A percentile compares a stretch with the other conserved stretches of the same genome.
Conservation (phyloP, 2,113 vertebrate genomes). For the Menura novaehollandiae region DNA sequence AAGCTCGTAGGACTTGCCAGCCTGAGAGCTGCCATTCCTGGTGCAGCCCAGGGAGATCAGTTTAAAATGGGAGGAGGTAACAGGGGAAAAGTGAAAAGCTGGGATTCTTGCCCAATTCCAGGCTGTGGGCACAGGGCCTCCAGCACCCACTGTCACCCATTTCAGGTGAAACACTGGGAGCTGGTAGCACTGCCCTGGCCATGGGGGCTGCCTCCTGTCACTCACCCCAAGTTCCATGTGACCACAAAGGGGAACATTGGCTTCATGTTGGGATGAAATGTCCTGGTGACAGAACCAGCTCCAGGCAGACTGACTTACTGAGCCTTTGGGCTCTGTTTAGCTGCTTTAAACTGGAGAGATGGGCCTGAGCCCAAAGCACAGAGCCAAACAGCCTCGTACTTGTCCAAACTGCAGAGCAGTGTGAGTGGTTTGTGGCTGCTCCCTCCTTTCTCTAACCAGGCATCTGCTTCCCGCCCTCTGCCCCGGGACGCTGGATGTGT, state of each 20-base stretch:
- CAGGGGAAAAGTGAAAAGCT: not conserved
- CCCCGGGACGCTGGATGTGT: not conserved
- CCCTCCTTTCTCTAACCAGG: not conserved
- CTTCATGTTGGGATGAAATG: not conserved
- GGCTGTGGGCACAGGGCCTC: not conserved
- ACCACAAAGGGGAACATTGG: not conserved
- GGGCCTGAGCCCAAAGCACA: not conserved
- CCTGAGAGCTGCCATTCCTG: not conserved
- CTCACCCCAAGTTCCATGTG: fast-evolving
- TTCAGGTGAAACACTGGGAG: not conserved
- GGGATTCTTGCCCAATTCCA: not conserved
- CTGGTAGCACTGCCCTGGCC: not conserved
- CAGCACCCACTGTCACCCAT: not conserved
- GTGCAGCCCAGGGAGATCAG: not conserved
- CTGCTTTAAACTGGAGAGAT: not conserved
- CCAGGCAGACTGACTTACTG: not conserved
- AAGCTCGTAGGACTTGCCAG: not conserved
- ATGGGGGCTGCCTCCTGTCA: not conserved
- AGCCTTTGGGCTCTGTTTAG: not conserved
- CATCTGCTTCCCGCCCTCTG: not conserved
- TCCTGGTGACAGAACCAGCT: not conserved
- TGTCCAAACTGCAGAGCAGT: not conserved
- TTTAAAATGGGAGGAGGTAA: not conserved
- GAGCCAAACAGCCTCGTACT: not conserved
- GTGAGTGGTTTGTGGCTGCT: not conserved